Percentiles rank a stretch among this genome's conserved stretches.
phyloP scores from a whole-genome alignment of 2,113 vertebrate genomes.

The Thunnus maccoyii region DNA sequence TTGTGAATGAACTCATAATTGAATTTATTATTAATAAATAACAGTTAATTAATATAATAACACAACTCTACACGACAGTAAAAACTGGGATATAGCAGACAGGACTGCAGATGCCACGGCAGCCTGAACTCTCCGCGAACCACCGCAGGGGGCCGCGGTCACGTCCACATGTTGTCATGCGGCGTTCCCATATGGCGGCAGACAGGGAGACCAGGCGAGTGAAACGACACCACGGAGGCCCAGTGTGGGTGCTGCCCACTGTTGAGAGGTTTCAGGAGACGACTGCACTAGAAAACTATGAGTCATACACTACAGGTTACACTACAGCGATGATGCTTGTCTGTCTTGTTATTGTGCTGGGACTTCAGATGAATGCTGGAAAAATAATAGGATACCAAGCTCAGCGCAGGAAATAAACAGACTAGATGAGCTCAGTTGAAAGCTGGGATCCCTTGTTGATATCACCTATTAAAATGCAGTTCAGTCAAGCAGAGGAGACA shows the following conservation, averaged over 20 bases:
- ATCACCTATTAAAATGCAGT: slow-evolving; percentile 13
- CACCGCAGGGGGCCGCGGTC: background rate
- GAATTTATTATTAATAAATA: too few species aligned
- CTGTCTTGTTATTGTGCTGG: background rate
- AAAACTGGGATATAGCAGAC: too few species aligned
- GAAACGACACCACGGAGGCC: background rate
- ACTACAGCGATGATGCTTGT: background rate
- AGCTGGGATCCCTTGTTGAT: slow-evolving; percentile 1
- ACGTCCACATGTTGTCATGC: slow-evolving; percentile 40
- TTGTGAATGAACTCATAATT: background rate
- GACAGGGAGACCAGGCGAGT: background rate
- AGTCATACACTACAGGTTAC: slow-evolving; percentile 10
- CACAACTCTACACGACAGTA: too few species aligned
- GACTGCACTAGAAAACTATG: background rate
- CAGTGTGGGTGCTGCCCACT: slow-evolving; percentile 22
- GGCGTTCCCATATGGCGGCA: slow-evolving; percentile 39
- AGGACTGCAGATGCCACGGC: slow-evolving; percentile 10
- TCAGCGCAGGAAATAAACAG: slow-evolving; percentile 8
- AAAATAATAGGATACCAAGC: background rate
- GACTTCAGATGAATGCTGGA: background rate
- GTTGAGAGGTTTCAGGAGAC: slow-evolving; percentile 21
- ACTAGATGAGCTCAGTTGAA: slow-evolving; percentile 25
- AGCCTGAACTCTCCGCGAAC: slow-evolving; percentile 26
- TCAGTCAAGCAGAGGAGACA: slow-evolving; percentile 13
- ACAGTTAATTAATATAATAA: too few species aligned